These are phyloP conservation scores for Esox niger DNA, from an alignment of 2,113 vertebrate species.

Conservation along the genomic window DNA sequence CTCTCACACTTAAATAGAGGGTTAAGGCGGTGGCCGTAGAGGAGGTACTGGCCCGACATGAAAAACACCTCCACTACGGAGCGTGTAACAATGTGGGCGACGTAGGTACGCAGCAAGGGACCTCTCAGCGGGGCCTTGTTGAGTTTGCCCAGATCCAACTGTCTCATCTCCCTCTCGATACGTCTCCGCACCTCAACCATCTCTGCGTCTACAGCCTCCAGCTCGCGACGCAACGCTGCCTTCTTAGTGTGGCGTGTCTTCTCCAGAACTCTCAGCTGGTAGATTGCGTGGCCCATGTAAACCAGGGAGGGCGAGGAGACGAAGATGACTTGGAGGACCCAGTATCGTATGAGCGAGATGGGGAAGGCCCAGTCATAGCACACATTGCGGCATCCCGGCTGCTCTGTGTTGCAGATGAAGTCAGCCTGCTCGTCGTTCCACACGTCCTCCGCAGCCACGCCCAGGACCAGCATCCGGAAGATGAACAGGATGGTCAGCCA, in stretches of 20 bases:
- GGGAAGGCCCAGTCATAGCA: slow-evolving; percentile 88
- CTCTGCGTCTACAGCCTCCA: slow-evolving; percentile 73
- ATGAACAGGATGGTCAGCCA: slow-evolving; percentile 91
- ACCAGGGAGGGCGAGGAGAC: slow-evolving; percentile 88
- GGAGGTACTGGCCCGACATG: slow-evolving; percentile 82
- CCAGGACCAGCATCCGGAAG: slow-evolving; percentile 86
- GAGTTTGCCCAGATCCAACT: slow-evolving; percentile 80
- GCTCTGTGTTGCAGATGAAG: slow-evolving; percentile 88
- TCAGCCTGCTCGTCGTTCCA: slow-evolving; percentile 90
- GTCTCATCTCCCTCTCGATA: slow-evolving; percentile 80
- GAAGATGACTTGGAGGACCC: slow-evolving; percentile 89
- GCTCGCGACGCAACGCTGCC: slow-evolving; percentile 76
- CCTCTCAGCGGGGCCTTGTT: slow-evolving; percentile 84
- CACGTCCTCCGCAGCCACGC: slow-evolving; percentile 85
- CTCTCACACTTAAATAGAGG: slow-evolving; percentile 81
- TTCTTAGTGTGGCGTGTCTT: slow-evolving; percentile 86
- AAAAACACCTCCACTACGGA: slow-evolving; percentile 81
- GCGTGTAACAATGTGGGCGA: slow-evolving; percentile 82
- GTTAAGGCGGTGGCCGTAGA: slow-evolving; percentile 79
- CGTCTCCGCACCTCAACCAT: slow-evolving; percentile 66
- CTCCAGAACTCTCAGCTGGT: slow-evolving; percentile 81
- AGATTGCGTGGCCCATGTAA: slow-evolving; percentile 89
- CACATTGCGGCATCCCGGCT: slow-evolving; percentile 85
- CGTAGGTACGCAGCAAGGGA: slow-evolving; percentile 78
- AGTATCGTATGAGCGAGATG: slow-evolving; percentile 89